Conservation (phyloP, 2,113 vertebrate genomes). For the Callipepla californica region DNA sequence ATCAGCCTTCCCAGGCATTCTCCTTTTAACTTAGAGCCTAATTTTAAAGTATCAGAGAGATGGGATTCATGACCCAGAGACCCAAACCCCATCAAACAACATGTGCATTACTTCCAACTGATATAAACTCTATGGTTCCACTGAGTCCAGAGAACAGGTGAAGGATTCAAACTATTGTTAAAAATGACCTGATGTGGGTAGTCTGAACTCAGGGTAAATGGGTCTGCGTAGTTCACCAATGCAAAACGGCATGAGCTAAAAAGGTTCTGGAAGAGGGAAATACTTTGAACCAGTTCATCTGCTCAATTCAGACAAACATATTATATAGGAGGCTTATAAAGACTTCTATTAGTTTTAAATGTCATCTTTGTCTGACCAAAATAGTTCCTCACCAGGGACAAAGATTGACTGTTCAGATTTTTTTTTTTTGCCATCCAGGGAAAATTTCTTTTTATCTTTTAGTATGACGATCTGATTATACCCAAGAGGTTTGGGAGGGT, state of each 20-base stretch:
- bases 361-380: not conserved
- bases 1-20: not conserved
- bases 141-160: not conserved
- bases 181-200: not conserved
- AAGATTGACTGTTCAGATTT: not conserved
- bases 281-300: not conserved
- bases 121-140: not conserved
- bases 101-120: not conserved
- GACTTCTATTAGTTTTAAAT: not conserved
- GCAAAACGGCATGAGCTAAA: not conserved
- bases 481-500: not conserved
- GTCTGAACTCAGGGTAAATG: not conserved
- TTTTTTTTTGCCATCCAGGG: not conserved
- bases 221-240: not conserved
- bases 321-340: not conserved
- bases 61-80: not conserved
- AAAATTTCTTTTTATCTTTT: not conserved
- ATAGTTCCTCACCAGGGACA: not conserved
- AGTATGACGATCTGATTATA: not conserved
- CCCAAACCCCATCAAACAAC: not conserved
- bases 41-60: not conserved
- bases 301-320: not conserved
- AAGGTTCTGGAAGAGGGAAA: not conserved
- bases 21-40: not conserved
- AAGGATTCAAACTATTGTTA: not conserved